Evolutionary conservation across 64 coral and sea anemone species (phyloP), one percentile per base, ranked within the genome.

Genomic region (Pocillopora verrucosa): DNA sequence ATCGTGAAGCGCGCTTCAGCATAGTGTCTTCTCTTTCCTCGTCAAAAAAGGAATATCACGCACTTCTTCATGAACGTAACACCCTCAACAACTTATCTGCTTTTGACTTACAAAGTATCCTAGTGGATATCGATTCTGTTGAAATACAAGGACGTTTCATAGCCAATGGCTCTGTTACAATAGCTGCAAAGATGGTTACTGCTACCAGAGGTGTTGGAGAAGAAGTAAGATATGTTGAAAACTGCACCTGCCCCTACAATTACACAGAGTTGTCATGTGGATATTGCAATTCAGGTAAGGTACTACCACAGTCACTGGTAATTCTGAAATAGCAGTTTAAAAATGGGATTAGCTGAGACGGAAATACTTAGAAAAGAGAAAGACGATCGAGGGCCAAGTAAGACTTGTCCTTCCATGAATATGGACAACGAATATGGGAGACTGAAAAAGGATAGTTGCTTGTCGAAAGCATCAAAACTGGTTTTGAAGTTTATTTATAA

Each of bases 251-350:
- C 65, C 84, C 94, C 19, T 20, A 65, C n/a, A 93, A 93, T 36
- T 99, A 93, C 89, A 93, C 94, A 60, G 88, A 81, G 2, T 88
- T 95, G 14, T 99, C 97, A 22, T 99, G 97, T 87, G 90, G 90
- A 79, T 89, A 79, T 20, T 99, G 97, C 82, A 73, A 88, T 80
- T 62, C 89, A 92, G 93, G 96, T 98, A 92, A 73, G 67, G 30
- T 11, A 22, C 65, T 25, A 78, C 63, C 6, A 58, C 56, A 75
- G 5, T 90, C 38, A 74, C 45, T 59, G 41, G 41, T 51, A 51
- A 51, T 7, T 51, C 41, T 51, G 41, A 0, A 51, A 51, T 51
- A 4, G 7, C 41, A 51, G 7, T 51, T 51, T 51, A 51, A 51
- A 30, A 51, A 7, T 51, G 41, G 41, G 41, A 51, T 51, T 51